Evolutionary conservation across 2,888 invertebrate species (phyloP).

Genomic region (Stenichneumon culpator): DNA sequence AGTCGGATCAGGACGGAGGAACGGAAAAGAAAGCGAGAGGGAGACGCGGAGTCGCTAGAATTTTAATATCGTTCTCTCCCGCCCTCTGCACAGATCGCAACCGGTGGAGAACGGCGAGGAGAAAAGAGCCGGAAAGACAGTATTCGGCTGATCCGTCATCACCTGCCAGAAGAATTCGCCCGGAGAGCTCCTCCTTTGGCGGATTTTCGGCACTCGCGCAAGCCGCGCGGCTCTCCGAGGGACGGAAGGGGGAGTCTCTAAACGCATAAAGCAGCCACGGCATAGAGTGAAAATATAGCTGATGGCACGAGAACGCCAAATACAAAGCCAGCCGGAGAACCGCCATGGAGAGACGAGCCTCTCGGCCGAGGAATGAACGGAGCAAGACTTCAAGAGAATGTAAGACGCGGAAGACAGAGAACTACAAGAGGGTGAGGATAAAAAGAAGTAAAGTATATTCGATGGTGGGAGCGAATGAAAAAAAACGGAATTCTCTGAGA

Average conservation of each 20-base stretch:
- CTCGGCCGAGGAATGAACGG: constrained; percentile 13
- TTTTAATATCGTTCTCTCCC: constrained; percentile 64
- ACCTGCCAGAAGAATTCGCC: constrained; percentile 59
- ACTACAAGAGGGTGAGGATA: constrained; percentile 47
- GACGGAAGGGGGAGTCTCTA: constrained; percentile 13
- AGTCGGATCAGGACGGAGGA: constrained; percentile 40
- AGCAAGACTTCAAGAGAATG: constrained; percentile 4
- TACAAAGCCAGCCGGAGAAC: constrained; percentile 3
- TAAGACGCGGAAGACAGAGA: constrained; percentile 49
- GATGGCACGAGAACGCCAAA: constrained; percentile 1
- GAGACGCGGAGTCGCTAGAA: constrained; percentile 51
- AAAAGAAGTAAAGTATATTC: constrained; percentile 2
- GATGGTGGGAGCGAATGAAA: background rate
- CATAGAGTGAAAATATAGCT: constrained; percentile 15
- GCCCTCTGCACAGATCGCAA: background rate
- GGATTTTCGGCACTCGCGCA: constrained; percentile 33
- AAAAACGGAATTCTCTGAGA: constrained; percentile 4
- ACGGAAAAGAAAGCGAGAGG: constrained; percentile 30
- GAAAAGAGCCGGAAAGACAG: constrained; percentile 34
- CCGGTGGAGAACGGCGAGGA: constrained; percentile 28
- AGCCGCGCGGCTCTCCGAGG: constrained; percentile 16
- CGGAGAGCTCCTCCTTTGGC: constrained; percentile 49
- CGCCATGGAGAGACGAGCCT: background rate
- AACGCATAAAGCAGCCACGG: constrained; percentile 15
- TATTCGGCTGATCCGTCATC: constrained; percentile 60